Percentiles rank a stretch among this genome's conserved stretches.
Conservation (phyloP, 2,797 vertebrate genomes). For the Basileuterus tristriatus region DNA sequence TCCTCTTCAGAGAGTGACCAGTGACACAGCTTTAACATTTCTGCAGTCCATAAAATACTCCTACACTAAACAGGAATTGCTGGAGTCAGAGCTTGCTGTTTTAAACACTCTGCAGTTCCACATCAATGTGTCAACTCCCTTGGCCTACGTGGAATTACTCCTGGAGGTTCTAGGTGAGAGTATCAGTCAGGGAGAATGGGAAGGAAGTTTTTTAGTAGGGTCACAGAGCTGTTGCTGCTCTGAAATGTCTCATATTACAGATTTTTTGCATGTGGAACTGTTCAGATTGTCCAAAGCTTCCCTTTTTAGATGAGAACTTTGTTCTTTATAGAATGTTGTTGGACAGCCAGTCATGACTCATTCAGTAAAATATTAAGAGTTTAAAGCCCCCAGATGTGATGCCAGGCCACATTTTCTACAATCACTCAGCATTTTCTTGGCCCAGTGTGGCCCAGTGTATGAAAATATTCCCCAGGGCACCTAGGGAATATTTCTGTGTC, state of each 20-base stretch:
- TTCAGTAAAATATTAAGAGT: neutral
- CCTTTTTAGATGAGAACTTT: neutral
- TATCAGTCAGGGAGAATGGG: neutral
- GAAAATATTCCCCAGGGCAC: no score
- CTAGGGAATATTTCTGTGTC: no score
- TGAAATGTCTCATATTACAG: fast-evolving
- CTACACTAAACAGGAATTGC: slow-evolving; percentile 81
- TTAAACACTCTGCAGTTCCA: slow-evolving; percentile 86
- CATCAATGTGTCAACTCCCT: slow-evolving; percentile 82
- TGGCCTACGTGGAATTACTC: slow-evolving; percentile 87
- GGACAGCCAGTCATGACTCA: neutral
- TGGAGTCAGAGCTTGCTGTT: slow-evolving; percentile 88
- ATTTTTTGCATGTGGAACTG: neutral
- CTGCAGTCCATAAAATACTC: slow-evolving; percentile 79
- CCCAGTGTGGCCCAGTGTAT: no score
- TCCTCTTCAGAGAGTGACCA: slow-evolving; percentile 81
- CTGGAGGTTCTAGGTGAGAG: slow-evolving; percentile 91
- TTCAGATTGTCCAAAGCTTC: neutral
- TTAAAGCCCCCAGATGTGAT: neutral
- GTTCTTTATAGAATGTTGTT: neutral
- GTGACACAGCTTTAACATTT: slow-evolving; percentile 79
- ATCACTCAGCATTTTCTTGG: neutral
- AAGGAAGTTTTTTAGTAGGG: neutral
- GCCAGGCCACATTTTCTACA: neutral
- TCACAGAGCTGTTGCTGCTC: neutral